These are phyloP conservation scores for Achatina immaculata DNA, from an alignment of 1,140 invertebrate species.

Conservation along the genomic window DNA sequence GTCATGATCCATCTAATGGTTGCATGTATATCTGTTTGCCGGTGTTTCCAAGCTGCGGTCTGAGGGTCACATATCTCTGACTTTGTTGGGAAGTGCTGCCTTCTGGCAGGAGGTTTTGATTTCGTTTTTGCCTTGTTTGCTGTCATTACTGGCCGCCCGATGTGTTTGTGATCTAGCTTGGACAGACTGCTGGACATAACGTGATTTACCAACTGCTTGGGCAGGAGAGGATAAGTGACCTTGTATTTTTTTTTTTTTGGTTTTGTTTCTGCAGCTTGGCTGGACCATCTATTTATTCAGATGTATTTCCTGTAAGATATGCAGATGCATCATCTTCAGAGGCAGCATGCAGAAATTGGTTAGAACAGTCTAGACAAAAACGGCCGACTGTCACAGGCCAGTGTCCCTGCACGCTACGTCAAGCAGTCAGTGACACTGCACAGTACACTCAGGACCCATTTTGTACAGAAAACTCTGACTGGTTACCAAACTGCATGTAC, in stretches of 20 bases:
- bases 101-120: too few relatives aligned
- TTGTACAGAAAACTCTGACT: conserved; percentile 45
- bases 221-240: too few relatives aligned
- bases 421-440: conserved; percentile 57
- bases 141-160: too few relatives aligned
- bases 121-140: too few relatives aligned
- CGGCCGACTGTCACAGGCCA: conserved; percentile 29
- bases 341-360: conserved; percentile 54
- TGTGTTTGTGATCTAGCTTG: too few relatives aligned
- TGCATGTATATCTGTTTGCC: too few relatives aligned
- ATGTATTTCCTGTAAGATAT: conserved; percentile 60
- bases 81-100: too few relatives aligned
- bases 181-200: too few relatives aligned
- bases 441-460: conserved; percentile 57
- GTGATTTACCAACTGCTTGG: too few relatives aligned
- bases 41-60: too few relatives aligned
- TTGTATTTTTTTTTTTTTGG: background rate
- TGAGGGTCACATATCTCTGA: too few relatives aligned
- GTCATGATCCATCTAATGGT: background rate
- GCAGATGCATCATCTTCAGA: conserved; percentile 36
- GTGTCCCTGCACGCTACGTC: conserved; percentile 57
- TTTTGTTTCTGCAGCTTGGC: background rate
- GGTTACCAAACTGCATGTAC: conserved; percentile 56
- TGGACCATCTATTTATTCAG: conserved; percentile 56
- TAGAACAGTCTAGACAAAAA: conserved; percentile 38